Percentiles rank a stretch among this genome's conserved stretches.
These are phyloP conservation scores for Phrynocephalus vlangalii DNA, from an alignment of 2,797 vertebrate species.

Conservation along the genomic window DNA sequence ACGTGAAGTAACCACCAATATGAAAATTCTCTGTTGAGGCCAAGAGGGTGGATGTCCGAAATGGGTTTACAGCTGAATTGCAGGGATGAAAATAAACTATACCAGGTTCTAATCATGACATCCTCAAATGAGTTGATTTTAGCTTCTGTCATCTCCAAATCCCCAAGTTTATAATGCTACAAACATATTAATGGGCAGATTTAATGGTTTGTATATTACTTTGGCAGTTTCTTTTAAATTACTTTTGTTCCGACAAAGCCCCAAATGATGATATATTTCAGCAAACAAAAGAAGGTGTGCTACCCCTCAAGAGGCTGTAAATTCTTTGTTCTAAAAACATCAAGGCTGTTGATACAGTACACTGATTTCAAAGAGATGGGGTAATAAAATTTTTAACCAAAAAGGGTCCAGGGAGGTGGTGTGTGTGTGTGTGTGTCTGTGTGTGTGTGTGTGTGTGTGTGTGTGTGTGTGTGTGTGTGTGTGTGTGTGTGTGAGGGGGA, in stretches of 20 bases:
- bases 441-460: background rate
- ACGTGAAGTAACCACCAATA: no score
- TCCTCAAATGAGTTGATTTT: constrained; percentile 73
- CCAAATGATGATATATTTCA: constrained; percentile 74
- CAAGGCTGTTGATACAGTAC: constrained; percentile 62
- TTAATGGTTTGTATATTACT: constrained; percentile 74
- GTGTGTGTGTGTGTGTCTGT: background rate
- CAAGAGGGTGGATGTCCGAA: background rate
- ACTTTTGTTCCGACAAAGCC: constrained; percentile 68
- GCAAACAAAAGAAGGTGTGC: constrained; percentile 70
- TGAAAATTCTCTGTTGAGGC: background rate
- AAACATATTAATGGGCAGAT: constrained; percentile 71
- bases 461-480: background rate
- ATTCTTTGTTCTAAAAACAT: constrained; percentile 77
- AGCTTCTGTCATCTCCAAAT: constrained; percentile 73
- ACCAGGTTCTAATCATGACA: constrained; percentile 67
- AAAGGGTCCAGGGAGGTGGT: background rate
- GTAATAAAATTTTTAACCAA: constrained; percentile 26
- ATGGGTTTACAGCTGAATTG: background rate
- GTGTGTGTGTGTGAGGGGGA: background rate
- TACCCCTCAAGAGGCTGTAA: constrained; percentile 64
- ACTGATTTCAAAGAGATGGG: constrained; percentile 59
- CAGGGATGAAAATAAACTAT: constrained; percentile 35
- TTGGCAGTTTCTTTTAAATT: constrained; percentile 75
- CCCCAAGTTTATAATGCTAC: constrained; percentile 70